Evolutionary conservation across 2,888 invertebrate species (phyloP).

Genomic region (Erebia ligea): DNA sequence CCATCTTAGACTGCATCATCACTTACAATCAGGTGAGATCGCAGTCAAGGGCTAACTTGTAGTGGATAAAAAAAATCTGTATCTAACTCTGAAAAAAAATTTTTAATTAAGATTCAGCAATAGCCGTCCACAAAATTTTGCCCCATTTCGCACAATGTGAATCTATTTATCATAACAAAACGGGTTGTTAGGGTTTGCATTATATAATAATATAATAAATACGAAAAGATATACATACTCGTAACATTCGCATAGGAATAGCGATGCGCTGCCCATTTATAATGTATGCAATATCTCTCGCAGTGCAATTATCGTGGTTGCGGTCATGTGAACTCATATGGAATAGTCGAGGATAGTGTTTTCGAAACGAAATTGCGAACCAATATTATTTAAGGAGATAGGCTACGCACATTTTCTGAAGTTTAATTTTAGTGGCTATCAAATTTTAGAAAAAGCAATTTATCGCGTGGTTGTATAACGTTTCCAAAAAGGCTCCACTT

Average conservation of each 20-base stretch:
- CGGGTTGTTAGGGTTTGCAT: not conserved
- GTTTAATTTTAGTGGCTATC: not conserved
- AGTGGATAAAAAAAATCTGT: too few relatives aligned
- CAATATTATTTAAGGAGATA: constrained; percentile 29
- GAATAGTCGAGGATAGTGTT: constrained; percentile 49
- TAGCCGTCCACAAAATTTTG: too few relatives aligned
- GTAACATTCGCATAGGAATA: not conserved
- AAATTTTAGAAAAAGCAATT: not conserved
- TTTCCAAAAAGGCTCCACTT: not conserved
- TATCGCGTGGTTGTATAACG: not conserved
- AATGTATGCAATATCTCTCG: constrained; percentile 38
- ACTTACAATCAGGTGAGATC: too few relatives aligned
- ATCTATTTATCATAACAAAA: too few relatives aligned
- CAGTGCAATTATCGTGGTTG: constrained; percentile 52
- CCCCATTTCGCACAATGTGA: too few relatives aligned
- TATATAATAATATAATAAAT: not conserved
- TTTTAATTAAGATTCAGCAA: too few relatives aligned
- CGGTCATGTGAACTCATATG: constrained; percentile 48
- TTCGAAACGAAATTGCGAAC: constrained; percentile 54
- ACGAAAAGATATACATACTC: too few relatives aligned
- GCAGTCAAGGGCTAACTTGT: too few relatives aligned
- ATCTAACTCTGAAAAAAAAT: too few relatives aligned
- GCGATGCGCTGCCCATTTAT: constrained; percentile 29
- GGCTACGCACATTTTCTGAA: constrained; percentile 5
- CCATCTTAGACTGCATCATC: too few relatives aligned